These are phyloP conservation scores for Cheiracanthium punctorium DNA, from an alignment of 2,888 invertebrate species.

Conservation along the genomic window DNA sequence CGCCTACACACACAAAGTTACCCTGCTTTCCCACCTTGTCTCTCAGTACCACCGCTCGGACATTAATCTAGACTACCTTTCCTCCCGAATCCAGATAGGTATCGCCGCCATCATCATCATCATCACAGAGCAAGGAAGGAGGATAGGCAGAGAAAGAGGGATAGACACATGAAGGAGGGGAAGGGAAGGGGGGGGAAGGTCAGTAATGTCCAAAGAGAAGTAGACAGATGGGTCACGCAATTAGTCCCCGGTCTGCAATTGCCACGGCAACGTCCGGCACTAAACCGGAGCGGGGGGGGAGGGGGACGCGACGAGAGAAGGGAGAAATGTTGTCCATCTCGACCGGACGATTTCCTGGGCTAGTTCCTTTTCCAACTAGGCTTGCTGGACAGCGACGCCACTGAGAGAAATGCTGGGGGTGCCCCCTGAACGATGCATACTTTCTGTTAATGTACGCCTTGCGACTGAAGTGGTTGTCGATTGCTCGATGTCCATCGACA, in stretches of 20 bases:
- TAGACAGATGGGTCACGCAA: slow-evolving; percentile 56
- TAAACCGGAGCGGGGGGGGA: too few relatives aligned
- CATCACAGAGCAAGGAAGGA: too few relatives aligned
- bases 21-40: too few relatives aligned
- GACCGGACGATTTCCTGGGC: background rate
- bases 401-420: too few relatives aligned
- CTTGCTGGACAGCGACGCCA: background rate
- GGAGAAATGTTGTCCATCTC: background rate
- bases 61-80: background rate
- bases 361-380: too few relatives aligned
- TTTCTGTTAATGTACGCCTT: too few relatives aligned
- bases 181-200: background rate
- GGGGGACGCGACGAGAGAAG: too few relatives aligned
- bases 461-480: too few relatives aligned
- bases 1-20: too few relatives aligned
- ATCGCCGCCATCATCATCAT: slow-evolving; percentile 38
- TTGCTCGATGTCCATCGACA: too few relatives aligned
- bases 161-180: background rate
- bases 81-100: slow-evolving; percentile 32
- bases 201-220: background rate
- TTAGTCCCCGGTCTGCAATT: slow-evolving; percentile 55
- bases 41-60: too few relatives aligned
- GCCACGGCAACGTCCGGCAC: slow-evolving; percentile 59
- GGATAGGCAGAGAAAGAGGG: background rate
- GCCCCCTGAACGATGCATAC: too few relatives aligned